Evolutionary conservation across 1,140 invertebrate genomes (phyloP).

Genomic region (Lepidurus arcticus): DNA sequence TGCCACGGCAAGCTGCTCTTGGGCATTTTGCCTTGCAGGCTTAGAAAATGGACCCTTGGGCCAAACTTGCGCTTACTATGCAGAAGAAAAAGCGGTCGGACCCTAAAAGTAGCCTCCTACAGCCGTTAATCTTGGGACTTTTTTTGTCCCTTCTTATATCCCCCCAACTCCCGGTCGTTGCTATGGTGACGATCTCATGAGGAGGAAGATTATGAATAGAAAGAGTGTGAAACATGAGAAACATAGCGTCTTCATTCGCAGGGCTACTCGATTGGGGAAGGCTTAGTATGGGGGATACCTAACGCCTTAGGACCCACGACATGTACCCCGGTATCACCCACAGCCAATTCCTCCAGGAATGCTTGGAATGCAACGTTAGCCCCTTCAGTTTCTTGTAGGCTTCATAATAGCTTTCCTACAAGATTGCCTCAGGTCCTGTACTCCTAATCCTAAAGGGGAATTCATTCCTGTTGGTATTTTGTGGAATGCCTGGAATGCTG

Average conservation of each 20-base stretch:
- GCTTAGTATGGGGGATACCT: not conserved
- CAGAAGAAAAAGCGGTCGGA: not conserved
- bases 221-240: slow-evolving; percentile 4
- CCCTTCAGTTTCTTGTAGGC: not conserved
- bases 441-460: no score
- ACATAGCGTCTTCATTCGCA: not conserved
- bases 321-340: not conserved
- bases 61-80: not conserved
- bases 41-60: not conserved
- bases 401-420: not conserved
- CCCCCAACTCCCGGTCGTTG: not conserved
- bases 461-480: no score
- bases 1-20: slow-evolving; percentile 1
- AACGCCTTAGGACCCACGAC: not conserved
- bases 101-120: slow-evolving; percentile 18
- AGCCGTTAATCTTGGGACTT: slow-evolving; percentile 4
- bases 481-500: no score
- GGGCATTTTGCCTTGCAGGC: not conserved
- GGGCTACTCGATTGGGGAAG: not conserved
- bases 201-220: not conserved
- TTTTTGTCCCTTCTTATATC: not conserved
- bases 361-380: not conserved
- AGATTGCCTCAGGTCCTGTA: no score
- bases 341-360: not conserved
- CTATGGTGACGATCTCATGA: not conserved